Evolutionary conservation across 2,888 invertebrate species (phyloP).

Genomic region (Strigamia crassipes): DNA sequence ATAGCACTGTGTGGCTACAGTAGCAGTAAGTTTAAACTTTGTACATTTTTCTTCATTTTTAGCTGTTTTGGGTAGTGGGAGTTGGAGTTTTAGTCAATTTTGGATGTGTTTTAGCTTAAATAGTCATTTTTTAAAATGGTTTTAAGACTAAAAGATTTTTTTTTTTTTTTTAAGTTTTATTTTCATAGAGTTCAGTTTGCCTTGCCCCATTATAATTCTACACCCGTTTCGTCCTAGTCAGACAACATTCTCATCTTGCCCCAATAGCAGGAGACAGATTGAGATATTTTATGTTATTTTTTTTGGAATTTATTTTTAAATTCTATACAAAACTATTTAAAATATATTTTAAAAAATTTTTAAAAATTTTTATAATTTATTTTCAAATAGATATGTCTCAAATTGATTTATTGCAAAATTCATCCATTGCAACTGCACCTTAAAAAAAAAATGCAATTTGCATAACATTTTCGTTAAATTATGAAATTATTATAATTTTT

Average conservation of each 20-base stretch:
- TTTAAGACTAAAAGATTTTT: no score
- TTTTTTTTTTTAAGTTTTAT: background rate
- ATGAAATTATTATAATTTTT: background rate
- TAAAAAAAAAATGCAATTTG: background rate
- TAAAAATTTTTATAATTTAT: no score
- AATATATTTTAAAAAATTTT: no score
- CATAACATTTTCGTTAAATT: background rate
- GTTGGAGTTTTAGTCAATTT: no score
- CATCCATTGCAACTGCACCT: background rate
- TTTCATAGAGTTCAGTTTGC: background rate
- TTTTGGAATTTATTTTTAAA: background rate
- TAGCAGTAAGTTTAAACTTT: background rate
- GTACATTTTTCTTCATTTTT: background rate
- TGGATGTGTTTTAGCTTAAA: no score
- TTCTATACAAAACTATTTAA: background rate
- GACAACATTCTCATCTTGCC: conserved; percentile 21
- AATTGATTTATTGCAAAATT: background rate
- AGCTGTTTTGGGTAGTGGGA: background rate
- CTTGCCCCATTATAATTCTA: conserved; percentile 2
- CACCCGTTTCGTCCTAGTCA: background rate
- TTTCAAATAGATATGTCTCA: background rate
- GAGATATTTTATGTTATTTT: background rate
- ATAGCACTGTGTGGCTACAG: background rate
- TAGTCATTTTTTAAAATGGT: no score
- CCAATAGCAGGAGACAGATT: conserved; percentile 8